Evolutionary conservation across 1,140 invertebrate species (phyloP), one percentile per base, ranked within the genome.

Genomic region (Zophobas morio): DNA sequence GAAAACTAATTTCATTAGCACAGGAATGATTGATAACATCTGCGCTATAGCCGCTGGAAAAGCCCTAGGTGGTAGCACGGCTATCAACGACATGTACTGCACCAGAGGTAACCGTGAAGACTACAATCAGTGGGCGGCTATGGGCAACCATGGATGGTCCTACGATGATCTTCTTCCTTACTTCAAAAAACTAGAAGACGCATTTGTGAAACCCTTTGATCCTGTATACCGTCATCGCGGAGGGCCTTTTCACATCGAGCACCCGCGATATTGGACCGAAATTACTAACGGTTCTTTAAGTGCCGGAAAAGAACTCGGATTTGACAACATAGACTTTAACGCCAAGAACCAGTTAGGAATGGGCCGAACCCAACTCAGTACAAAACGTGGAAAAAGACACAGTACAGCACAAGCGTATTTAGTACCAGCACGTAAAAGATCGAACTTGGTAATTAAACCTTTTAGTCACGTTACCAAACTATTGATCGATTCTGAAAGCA

Each of bases 1-100:
- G 37, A 20, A n/a, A 36, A 4, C 35, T 56, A 4, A 36, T 37
- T 6, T 57, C 6, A 6, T 36, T 76, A 81, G 20, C 84, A 77
- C 73, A 89, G 89, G 88, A 53, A 89, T 90, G 88, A 66, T 78
- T 4, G 79, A 82, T 39, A 57, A 81, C 36, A 77, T 85, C 39
- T 93, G 91, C 78, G 89, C 87, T 39, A 88, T 91, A 86, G 90
- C 90, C 0, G 85, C 89, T 46, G 92, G 92, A 1, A 91, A 89
- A 81, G 90, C 89, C 0, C 82, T 94, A 1, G 95, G 95, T 0
- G 95, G 95, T 0, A 90, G 92, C 0, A 94, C 92, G n/a, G 91
- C 94, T 1, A 90, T 97, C 36, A 97, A 97, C 83, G 94, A 92
- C 54, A 96, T 97, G 94, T 91, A 96, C 20, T 97, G 96, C 85